Evolutionary conservation across 2,113 vertebrate species (phyloP).

Genomic region (Felis catus): F.catus_Fca126_mat1.0 CM031420.1:155572501-155573000

Average conservation of each 20-base stretch:
- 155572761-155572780: neutral
- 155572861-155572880: neutral
- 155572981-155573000: neutral
- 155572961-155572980: neutral
- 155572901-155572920: neutral
- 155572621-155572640: neutral
- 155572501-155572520: neutral
- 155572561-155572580: neutral
- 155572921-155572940: neutral
- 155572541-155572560: neutral
- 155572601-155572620: neutral
- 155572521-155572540: neutral
- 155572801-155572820: constrained; percentile 11
- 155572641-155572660: neutral
- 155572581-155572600: neutral
- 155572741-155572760: neutral
- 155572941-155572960: neutral
- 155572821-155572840: neutral
- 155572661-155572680: neutral
- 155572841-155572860: neutral
- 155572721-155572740: neutral
- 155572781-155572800: neutral
- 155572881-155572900: neutral
- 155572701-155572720: constrained; percentile 4
- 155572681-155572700: neutral